Evolutionary conservation across 2,797 vertebrate species (phyloP).

Genomic region (Danio jaintianensis): DNA sequence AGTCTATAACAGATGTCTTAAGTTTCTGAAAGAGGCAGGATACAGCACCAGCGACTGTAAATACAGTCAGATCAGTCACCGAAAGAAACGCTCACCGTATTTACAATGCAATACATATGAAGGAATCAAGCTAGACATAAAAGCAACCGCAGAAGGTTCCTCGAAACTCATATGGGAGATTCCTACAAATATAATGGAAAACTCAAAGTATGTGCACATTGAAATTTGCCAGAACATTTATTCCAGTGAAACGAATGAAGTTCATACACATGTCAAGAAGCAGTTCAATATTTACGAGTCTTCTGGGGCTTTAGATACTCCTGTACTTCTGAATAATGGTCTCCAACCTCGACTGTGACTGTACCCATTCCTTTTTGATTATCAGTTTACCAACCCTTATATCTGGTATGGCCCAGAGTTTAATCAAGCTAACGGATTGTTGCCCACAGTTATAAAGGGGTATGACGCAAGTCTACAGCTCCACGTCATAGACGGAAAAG

Average conservation of each 20-base stretch:
- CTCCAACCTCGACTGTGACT: slow-evolving; percentile 7
- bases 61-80: background rate
- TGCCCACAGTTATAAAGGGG: background rate
- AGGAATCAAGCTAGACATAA: background rate
- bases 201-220: background rate
- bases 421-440: background rate
- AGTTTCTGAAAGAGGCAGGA: background rate
- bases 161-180: background rate
- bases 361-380: background rate
- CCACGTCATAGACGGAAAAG: background rate
- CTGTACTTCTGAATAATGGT: background rate
- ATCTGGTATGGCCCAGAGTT: slow-evolving; percentile 10
- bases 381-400: background rate
- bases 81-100: background rate
- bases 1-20: background rate
- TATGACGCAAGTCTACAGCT: background rate
- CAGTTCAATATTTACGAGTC: background rate
- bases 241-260: background rate
- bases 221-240: background rate
- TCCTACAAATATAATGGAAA: background rate
- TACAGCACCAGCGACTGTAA: background rate
- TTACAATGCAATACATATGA: background rate
- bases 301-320: background rate
- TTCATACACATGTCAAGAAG: background rate
- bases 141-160: background rate